Percentiles rank a stretch among this genome's conserved stretches.
Evolutionary conservation across 2,113 vertebrate genomes (phyloP).

Genomic region (Pterocles gutturalis): DNA sequence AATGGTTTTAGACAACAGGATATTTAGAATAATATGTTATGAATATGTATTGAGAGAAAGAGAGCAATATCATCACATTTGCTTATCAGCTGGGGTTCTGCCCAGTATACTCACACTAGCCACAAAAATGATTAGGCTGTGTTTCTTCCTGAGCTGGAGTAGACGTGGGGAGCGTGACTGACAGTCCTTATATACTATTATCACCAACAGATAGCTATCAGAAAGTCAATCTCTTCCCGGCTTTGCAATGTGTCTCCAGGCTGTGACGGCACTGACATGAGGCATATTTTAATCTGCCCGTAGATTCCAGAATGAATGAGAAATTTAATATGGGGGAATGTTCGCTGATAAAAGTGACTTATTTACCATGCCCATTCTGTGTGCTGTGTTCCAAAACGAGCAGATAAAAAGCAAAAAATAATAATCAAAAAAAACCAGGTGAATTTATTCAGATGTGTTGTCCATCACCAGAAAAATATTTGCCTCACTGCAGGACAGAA

Average conservation of each 20-base stretch:
- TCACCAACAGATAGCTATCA: constrained; percentile 9
- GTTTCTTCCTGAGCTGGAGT: background rate
- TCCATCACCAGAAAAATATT: background rate
- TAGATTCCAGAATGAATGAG: constrained; percentile 15
- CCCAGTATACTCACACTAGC: background rate
- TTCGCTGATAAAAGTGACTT: constrained; percentile 33
- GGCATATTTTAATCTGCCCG: constrained; percentile 6
- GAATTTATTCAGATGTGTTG: background rate
- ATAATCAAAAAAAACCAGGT: background rate
- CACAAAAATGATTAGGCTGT: background rate
- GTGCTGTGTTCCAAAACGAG: background rate
- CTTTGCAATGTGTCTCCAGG: background rate
- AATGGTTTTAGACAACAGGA: background rate
- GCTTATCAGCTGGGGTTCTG: constrained; percentile 10
- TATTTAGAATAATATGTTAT: constrained; percentile 3
- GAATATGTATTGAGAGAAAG: background rate
- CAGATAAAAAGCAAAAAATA: background rate
- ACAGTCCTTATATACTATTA: background rate
- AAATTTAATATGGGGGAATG: constrained; percentile 5
- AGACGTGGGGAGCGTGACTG: background rate
- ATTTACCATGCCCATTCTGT: background rate
- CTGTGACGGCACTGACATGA: background rate
- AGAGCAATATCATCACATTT: rapidly evolving
- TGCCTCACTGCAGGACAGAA: background rate
- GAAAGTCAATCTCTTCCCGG: background rate